Evolutionary conservation across 2,888 invertebrate species (phyloP), one percentile per base, ranked within the genome.

Genomic region (Ochlodes sylvanus): DNA sequence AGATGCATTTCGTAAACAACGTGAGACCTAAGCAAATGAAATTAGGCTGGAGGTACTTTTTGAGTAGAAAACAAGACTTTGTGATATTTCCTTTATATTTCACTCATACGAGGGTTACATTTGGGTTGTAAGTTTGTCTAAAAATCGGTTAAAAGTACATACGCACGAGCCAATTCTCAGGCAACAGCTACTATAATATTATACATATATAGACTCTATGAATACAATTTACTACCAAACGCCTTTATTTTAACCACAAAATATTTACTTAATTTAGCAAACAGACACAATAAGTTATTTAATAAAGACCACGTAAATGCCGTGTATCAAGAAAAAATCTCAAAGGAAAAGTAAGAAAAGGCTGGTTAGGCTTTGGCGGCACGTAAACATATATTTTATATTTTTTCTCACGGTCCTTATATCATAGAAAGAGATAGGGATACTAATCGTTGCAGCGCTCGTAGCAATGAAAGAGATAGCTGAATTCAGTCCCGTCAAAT

Each of bases 281-380:
- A 17, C 7, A 17, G n/a, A 47, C 44, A 47, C 15, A 47, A 17
- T 47, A 47, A 47, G 7, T 17, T 47, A 47, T 2, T 1, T 44
- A 63, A 55, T 63, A 63, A 63, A 63, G 42, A 63, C 44, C 27
- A 15, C 42, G 3, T 42, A 55, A 41, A 63, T 32, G 32, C 55
- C 15, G 47, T 1, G 42, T 44, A 63, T 63, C 55, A 55, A 55
- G 63, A n/a, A 55, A 55, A 63, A 63, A 63, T 55, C 55, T 41
- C 63, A 34, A 44, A 32, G 44, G 44, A 55, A 63, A 42, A 17
- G 55, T 50, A 17, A 15, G 21, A 21, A 58, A 21, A 42, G 19
- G 7, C 32, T 55, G n/a, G 60, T 44, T 47, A 19, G 17, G n/a
- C 38, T 47, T 50, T 9, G 34, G 7, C 42, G 42, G 7, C 54